Evolutionary conservation across 1,140 invertebrate genomes (phyloP), one percentile per base, ranked within the genome.

Genomic region (Macrobrachium rosenbergii): DNA sequence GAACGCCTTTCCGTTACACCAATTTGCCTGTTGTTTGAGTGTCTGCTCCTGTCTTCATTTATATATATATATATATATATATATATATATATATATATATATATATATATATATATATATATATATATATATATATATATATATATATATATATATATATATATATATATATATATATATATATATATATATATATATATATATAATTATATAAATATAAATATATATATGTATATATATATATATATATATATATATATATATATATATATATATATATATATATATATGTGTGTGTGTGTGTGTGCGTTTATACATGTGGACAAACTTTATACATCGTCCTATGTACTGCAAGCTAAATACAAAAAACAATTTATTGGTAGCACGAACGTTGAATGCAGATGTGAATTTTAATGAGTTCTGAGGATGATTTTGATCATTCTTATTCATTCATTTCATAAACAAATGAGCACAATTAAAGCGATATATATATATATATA

Each of bases 111-210:
- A 28, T 7, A 72, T 21, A 21, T 23, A 72, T 72, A 72, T 28
- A 72, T 72, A 72, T 72, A 28, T 28, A 72, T 21, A 69, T 69
- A 69, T 69, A 69, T 69, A 69, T 19, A 69, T 19, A 19, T n/a
- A 69, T 69, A 69, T 69, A 69, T 69, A 69, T 69, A 69, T 69
- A 69, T 69, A 69, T 69, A 69, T 69, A 69, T 69, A 69, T 69
- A 69, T 69, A 69, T 69, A 69, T 69, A 69, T n/a, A 69, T n/a
- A 69, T n/a, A 69, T n/a, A 69, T n/a, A 69, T n/a, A n/a, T n/a
- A 69, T n/a, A 69, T n/a, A 69, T 69, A n/a, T 69, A 69, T 69
- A 69, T 2, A 69, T n/a, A 69, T 2, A 69, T 69, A 69, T 69
- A 69, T 69, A 69, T 19, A 69, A 23, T 23, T n/a, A 69, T n/a